Conservation (phyloP, 2,797 vertebrate species). For the Pteronotus mesoamericanus region DNA sequence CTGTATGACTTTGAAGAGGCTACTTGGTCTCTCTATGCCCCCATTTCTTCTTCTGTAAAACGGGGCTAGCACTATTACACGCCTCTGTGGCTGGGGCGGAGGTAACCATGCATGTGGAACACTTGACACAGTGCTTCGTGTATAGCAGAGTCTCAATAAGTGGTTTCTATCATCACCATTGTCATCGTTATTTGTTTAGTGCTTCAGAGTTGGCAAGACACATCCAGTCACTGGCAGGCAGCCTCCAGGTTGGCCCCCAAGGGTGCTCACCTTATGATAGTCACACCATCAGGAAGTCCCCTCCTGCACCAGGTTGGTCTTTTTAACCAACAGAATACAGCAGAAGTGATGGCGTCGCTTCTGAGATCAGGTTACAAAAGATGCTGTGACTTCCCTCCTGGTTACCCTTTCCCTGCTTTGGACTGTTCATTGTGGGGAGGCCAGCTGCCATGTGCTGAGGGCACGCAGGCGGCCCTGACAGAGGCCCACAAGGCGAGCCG, state of each 20-base stretch:
- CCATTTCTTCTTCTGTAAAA: neutral
- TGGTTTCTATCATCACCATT: neutral
- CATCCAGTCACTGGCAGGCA: neutral
- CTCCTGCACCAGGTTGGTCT: neutral
- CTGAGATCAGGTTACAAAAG: neutral
- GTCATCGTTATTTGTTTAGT: fast-evolving
- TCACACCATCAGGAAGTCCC: neutral
- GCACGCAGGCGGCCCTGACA: fast-evolving
- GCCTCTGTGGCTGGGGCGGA: fast-evolving
- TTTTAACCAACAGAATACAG: neutral
- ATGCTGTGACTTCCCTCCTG: neutral
- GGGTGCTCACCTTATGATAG: neutral
- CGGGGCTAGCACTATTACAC: fast-evolving
- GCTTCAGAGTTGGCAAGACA: neutral
- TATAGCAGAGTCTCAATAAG: fast-evolving
- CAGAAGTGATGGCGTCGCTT: neutral
- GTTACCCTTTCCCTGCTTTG: neutral
- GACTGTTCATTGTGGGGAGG: neutral
- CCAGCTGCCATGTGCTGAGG: neutral
- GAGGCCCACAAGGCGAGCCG: neutral
- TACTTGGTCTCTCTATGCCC: neutral
- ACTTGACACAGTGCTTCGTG: fast-evolving
- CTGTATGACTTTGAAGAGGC: neutral
- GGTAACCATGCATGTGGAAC: fast-evolving
- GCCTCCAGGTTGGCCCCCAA: neutral